A percentile compares a stretch with the other conserved stretches of the same genome.
Conservation (phyloP, 2,888 invertebrate species). For the Drosophila meridionalis region DNA sequence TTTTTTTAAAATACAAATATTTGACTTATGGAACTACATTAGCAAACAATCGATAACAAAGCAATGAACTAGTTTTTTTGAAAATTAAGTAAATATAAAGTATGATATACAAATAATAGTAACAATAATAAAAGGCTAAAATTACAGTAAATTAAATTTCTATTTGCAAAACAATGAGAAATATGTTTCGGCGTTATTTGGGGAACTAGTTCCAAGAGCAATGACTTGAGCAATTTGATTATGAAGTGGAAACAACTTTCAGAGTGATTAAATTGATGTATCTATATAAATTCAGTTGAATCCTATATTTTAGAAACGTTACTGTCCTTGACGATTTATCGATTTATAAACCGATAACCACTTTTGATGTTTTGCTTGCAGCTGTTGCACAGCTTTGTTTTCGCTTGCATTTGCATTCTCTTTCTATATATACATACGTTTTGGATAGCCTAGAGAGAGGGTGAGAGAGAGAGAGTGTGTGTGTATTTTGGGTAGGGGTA, state of each 20-base stretch:
- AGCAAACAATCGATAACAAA: neutral
- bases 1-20: too few relatives aligned
- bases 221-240: neutral
- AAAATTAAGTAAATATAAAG: neutral
- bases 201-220: neutral
- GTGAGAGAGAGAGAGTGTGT: neutral
- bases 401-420: conserved; percentile 20
- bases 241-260: neutral
- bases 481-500: conserved; percentile 19
- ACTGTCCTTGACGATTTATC: neutral
- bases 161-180: neutral
- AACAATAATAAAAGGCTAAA: neutral
- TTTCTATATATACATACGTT: conserved; percentile 6
- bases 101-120: neutral
- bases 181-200: neutral
- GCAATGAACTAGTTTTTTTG: neutral
- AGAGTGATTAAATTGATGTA: neutral
- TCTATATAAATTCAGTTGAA: neutral
- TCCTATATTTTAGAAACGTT: neutral
- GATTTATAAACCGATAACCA: conserved; percentile 1
- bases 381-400: conserved; percentile 16
- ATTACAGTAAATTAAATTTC: neutral
- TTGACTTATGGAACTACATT: neutral
- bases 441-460: conserved; percentile 9
- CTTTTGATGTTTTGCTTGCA: conserved; percentile 1